phyloP scores from a whole-genome alignment of 2,888 invertebrate species.

The Andricus curvator region DNA sequence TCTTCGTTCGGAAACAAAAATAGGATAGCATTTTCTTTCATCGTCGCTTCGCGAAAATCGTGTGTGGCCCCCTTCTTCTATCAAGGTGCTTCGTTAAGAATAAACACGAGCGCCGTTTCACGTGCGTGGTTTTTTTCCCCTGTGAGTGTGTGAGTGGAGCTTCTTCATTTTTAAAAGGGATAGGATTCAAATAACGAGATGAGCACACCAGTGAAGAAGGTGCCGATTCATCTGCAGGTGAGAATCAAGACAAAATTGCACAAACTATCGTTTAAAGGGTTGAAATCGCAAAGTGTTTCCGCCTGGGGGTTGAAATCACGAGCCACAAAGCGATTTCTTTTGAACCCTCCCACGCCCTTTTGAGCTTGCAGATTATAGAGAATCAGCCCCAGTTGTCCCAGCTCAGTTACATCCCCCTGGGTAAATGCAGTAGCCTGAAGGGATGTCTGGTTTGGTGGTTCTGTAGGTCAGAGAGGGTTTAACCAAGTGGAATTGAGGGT shows the following conservation, averaged over 20 bases:
- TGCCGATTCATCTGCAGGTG: constrained; percentile 96
- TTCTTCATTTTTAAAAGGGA: background rate
- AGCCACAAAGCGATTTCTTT: background rate
- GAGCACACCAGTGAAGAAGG: constrained; percentile 95
- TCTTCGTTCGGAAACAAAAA: constrained; percentile 20
- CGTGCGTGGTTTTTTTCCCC: constrained; percentile 6
- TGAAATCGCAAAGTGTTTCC: background rate
- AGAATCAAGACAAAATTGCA: constrained; percentile 65
- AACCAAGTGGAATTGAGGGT: constrained; percentile 14
- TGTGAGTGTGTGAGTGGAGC: constrained; percentile 17
- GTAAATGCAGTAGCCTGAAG: background rate
- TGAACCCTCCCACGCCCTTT: background rate
- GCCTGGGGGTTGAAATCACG: background rate
- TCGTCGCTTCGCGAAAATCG: constrained; percentile 2
- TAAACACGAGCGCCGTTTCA: background rate
- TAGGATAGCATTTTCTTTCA: constrained; percentile 21
- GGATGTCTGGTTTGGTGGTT: constrained; percentile 1
- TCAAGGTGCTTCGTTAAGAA: constrained; percentile 1
- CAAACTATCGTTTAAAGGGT: background rate
- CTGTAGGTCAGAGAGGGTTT: constrained; percentile 1
- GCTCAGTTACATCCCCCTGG: constrained; percentile 18
- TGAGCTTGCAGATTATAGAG: constrained; percentile 24
- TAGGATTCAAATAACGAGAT: constrained; percentile 75
- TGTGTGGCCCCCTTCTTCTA: background rate
- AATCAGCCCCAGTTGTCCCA: constrained; percentile 25